phyloP scores from a whole-genome alignment of 1,140 invertebrate genomes.

The Drosophila teissieri region DNA sequence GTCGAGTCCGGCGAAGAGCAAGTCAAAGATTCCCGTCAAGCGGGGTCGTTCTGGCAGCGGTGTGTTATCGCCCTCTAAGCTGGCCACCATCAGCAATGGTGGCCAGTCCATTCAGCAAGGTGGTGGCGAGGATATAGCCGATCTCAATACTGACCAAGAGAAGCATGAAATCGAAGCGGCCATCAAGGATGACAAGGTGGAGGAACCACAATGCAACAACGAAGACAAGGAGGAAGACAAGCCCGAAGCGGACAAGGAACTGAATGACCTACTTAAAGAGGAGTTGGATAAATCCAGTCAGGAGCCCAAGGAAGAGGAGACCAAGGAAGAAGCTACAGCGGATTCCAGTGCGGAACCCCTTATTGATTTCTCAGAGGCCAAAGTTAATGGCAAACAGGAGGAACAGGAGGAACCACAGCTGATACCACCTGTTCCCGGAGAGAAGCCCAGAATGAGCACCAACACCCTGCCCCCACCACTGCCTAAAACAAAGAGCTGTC shows the following conservation, averaged over 20 bases:
- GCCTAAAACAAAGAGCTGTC: conserved; percentile 87
- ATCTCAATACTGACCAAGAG: conserved; percentile 67
- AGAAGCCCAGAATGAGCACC: conserved; percentile 55
- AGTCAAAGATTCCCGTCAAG: conserved; percentile 83
- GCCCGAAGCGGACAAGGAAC: conserved; percentile 65
- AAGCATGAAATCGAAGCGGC: conserved; percentile 78
- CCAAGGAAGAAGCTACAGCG: neutral
- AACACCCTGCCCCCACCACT: conserved; percentile 85
- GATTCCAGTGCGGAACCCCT: conserved; percentile 42
- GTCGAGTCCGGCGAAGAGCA: conserved; percentile 71
- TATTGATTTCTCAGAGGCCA: conserved; percentile 55
- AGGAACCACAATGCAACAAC: conserved; percentile 35
- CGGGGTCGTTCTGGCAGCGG: conserved; percentile 68
- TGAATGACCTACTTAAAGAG: conserved; percentile 11
- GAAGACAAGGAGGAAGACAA: conserved; percentile 54
- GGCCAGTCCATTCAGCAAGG: conserved; percentile 75
- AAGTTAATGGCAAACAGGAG: conserved; percentile 28
- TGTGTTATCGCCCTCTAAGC: conserved; percentile 70
- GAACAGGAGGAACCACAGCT: conserved; percentile 1
- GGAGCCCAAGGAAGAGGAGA: conserved; percentile 24
- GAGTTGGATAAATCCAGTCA: conserved; percentile 4
- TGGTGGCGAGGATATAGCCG: conserved; percentile 80
- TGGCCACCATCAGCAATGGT: conserved; percentile 46
- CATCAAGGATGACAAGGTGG: conserved; percentile 66
- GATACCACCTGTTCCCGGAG: conserved; percentile 48